Percentiles rank a stretch among this genome's conserved stretches.
These are phyloP conservation scores for Pristis pectinata DNA, from an alignment of 2,797 vertebrate species.

Conservation along the genomic window DNA sequence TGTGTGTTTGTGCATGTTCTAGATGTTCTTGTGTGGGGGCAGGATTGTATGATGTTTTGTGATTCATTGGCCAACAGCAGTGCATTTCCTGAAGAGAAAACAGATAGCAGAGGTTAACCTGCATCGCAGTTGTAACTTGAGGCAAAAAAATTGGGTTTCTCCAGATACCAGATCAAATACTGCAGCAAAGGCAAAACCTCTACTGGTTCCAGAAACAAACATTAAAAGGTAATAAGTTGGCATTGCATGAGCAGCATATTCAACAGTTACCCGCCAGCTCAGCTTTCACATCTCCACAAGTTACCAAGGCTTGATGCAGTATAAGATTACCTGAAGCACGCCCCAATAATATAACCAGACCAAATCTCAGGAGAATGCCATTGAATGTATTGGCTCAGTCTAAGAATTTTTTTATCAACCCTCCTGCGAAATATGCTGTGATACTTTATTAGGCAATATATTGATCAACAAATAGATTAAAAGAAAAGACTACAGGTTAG, in stretches of 20 bases:
- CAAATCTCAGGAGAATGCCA: neutral
- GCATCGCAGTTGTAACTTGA: neutral
- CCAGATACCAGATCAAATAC: neutral
- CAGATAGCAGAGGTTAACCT: neutral
- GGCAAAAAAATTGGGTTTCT: neutral
- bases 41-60: neutral
- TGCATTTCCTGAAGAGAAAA: neutral
- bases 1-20: neutral
- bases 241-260: neutral
- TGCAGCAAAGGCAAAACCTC: neutral
- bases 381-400: neutral
- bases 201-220: neutral
- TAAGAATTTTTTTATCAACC: neutral
- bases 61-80: neutral
- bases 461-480: too few species aligned
- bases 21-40: neutral
- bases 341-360: neutral
- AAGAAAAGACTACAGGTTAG: too few species aligned
- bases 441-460: neutral
- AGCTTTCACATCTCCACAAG: neutral
- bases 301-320: too few species aligned
- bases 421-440: neutral
- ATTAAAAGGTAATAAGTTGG: neutral
- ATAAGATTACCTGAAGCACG: neutral
- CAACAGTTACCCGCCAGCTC: neutral